Base-by-base conservation (phyloP, 2,888 invertebrate species). In the Auanema sp. region DNA sequence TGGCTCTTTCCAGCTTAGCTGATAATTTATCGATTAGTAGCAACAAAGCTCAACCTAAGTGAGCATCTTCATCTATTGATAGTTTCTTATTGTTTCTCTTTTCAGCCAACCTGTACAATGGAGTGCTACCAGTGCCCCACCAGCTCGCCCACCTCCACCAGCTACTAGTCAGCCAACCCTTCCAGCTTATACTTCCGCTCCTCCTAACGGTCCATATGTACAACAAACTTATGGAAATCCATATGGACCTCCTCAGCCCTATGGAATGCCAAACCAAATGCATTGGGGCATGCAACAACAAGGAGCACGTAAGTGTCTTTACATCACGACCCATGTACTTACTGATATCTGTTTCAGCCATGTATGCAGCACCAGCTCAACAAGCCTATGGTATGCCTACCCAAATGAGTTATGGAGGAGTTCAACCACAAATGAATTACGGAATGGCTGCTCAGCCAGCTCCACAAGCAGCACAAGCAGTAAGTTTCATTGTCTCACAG, bases 11-110 rank as follows among this genome's bases (percentile, higher is more conserved):
- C 41, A 56, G 59, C 12, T 60, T 77, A 55, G 74, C 73, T 47
- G 64, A 70, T 44, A 77, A 77, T 49, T 59, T 77, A 25, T 61
- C 68, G 16, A 72, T 77, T 53, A 58, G 58, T 33, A 62, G 61
- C 40, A 43, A 56, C 24, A 47, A 43, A 58, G 25, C 16, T 40
- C 42, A 58, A 54, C 52, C 63, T 47, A 54, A 57, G 69, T 58
- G 12, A 18, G 47, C 18, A 33, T 42, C 24, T 60, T 21, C 21
- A 21, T n/a, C 40, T 12, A 16, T 24, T 16, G 25, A n/a, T 16
- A 43, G 52, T 16, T 56, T 18, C 12, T 43, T 43, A 16, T 55
- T 42, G 1, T 52, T 47, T 11, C 55, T 11, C 6, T 5, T 6
- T 66, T 59, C 25, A 63, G 69, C 23, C 62, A 63, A 44, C 52